phyloP scores from a whole-genome alignment of 2,113 vertebrate genomes.

The Phylloscopus trochiloides region DNA sequence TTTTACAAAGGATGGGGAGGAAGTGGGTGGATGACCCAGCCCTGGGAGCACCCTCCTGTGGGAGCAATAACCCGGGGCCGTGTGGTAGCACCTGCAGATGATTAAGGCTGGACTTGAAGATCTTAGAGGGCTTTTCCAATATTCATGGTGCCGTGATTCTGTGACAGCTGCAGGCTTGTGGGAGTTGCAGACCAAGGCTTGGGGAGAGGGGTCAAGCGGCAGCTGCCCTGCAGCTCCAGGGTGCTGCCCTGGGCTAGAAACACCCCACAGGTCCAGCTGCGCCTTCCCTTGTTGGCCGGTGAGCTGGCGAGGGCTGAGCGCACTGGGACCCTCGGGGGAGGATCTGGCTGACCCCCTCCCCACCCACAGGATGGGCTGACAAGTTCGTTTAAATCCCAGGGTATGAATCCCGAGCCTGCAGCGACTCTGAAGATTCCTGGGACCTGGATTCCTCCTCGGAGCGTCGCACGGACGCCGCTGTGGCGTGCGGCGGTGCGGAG shows the following conservation, averaged over 20 bases:
- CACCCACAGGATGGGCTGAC: neutral
- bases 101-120: accelerated
- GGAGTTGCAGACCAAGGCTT: neutral
- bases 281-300: neutral
- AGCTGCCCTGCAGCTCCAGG: neutral
- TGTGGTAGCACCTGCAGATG: accelerated
- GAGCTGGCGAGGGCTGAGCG: neutral
- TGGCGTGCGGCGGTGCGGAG: constrained; percentile 57
- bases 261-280: neutral
- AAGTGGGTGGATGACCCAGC: neutral
- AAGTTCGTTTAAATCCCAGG: constrained; percentile 69
- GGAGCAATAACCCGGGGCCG: neutral
- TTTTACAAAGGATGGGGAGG: neutral
- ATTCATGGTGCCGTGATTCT: accelerated
- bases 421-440: constrained; percentile 90
- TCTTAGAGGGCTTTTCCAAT: neutral
- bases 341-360: neutral
- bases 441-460: constrained; percentile 83
- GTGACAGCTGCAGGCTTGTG: accelerated
- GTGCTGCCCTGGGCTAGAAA: neutral
- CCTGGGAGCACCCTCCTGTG: neutral
- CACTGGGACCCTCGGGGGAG: neutral
- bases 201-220: neutral
- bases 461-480: constrained; percentile 41
- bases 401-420: constrained; percentile 89